phyloP scores from a whole-genome alignment of 1,140 invertebrate genomes.

The Caenorhabditis tropicalis region DNA sequence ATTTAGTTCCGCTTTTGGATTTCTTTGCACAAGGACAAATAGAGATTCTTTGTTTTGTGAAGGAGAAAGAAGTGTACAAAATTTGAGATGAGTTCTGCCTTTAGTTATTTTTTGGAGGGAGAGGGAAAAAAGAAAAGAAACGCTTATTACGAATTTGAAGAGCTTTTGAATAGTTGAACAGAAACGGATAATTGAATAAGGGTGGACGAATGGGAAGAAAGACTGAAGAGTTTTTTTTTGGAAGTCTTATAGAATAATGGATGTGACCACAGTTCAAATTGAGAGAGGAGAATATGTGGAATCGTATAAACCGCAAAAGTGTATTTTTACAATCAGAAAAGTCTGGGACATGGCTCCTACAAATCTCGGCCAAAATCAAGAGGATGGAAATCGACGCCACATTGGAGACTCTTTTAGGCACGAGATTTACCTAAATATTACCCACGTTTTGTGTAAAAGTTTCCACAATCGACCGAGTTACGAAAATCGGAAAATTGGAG shows the following conservation, averaged over 20 bases:
- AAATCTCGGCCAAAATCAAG: too few species aligned
- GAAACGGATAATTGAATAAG: constrained; percentile 5
- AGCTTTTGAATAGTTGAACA: constrained; percentile 27
- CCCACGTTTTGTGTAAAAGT: too few species aligned
- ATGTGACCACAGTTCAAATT: neutral
- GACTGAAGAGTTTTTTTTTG: neutral
- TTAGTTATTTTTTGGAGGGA: neutral
- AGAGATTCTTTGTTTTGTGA: neutral
- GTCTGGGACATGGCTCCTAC: too few species aligned
- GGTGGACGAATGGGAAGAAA: neutral
- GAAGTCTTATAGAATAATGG: neutral
- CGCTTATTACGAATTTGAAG: constrained; percentile 26
- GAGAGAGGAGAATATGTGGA: too few species aligned
- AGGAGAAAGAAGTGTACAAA: neutral
- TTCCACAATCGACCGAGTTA: too few species aligned
- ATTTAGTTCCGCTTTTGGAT: constrained; percentile 28
- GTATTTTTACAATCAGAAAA: too few species aligned
- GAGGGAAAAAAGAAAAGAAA: neutral
- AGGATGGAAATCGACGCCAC: too few species aligned
- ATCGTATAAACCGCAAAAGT: too few species aligned
- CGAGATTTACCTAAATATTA: too few species aligned
- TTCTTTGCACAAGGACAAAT: neutral
- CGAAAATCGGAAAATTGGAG: too few species aligned
- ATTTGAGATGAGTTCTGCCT: constrained; percentile 12
- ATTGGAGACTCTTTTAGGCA: too few species aligned